Percentiles rank a stretch among this genome's conserved stretches.
Conservation (phyloP, 1,140 invertebrate species). For the Drosophila subpulchrella region DNA sequence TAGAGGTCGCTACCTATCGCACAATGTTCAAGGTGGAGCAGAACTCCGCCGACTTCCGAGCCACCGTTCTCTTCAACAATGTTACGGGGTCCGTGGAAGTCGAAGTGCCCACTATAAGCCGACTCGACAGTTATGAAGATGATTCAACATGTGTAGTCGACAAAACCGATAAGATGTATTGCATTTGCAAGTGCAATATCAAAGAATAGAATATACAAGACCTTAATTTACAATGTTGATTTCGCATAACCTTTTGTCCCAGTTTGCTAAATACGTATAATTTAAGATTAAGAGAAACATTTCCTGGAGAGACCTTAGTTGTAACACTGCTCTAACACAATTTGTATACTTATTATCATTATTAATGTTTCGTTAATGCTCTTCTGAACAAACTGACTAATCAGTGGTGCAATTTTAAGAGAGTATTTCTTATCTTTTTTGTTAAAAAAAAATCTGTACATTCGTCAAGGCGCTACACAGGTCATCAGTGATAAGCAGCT, state of each 20-base stretch:
- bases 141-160: conserved; percentile 85
- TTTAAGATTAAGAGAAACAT: no score
- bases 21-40: conserved; percentile 68
- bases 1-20: conserved; percentile 45
- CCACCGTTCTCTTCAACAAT: conserved; percentile 85
- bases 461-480: conserved; percentile 14
- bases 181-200: conserved; percentile 47
- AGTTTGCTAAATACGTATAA: no score
- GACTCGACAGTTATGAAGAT: conserved; percentile 87
- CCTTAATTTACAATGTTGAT: no score
- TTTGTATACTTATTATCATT: no score
- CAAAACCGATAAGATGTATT: conserved; percentile 86
- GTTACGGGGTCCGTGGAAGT: conserved; percentile 50
- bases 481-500: conserved; percentile 65
- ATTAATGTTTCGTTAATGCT: no score
- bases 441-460: background rate
- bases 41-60: conserved; percentile 86
- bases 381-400: background rate
- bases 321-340: no score
- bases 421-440: background rate
- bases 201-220: background rate
- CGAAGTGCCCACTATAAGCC: conserved; percentile 85
- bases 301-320: no score
- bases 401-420: background rate
- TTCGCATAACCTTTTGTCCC: no score